Evolutionary conservation across 2,113 vertebrate species (phyloP).

Genomic region (Erythrocercus mccallii): DNA sequence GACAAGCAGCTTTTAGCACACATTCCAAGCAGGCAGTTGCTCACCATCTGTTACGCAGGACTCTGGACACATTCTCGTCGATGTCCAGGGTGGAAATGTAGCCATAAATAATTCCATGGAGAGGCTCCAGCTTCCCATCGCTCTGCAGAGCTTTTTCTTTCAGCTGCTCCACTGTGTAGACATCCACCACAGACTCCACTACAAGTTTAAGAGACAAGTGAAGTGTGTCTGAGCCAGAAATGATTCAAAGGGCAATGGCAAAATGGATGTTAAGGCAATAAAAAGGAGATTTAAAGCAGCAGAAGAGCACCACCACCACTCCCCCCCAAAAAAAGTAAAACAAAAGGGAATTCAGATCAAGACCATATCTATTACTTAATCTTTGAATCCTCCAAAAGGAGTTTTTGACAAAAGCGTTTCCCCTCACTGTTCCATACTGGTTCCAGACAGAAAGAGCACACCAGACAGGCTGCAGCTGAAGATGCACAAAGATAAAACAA

Average conservation of each 20-base stretch:
- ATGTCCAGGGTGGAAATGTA: constrained; percentile 87
- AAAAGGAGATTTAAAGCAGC: not conserved
- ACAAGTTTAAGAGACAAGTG: constrained; percentile 25
- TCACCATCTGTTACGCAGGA: constrained; percentile 87
- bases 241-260: not conserved
- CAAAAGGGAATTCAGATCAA: not conserved
- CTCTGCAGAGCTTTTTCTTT: constrained; percentile 74
- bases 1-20: not conserved
- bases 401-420: not conserved
- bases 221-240: not conserved
- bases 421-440: not conserved
- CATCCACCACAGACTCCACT: constrained; percentile 87
- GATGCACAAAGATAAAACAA: not conserved
- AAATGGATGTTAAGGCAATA: not conserved
- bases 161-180: constrained; percentile 80
- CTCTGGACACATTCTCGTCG: constrained; percentile 78
- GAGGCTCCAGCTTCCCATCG: constrained; percentile 61
- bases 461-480: not conserved
- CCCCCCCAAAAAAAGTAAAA: not conserved
- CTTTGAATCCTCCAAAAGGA: not conserved
- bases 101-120: constrained; percentile 86
- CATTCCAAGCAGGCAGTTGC: not conserved
- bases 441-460: not conserved
- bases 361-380: not conserved
- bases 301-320: not conserved